A percentile compares a stretch with the other conserved stretches of the same genome.
Evolutionary conservation across 2,113 vertebrate genomes (phyloP).

Genomic region (Pycnonotus jocosus): DNA sequence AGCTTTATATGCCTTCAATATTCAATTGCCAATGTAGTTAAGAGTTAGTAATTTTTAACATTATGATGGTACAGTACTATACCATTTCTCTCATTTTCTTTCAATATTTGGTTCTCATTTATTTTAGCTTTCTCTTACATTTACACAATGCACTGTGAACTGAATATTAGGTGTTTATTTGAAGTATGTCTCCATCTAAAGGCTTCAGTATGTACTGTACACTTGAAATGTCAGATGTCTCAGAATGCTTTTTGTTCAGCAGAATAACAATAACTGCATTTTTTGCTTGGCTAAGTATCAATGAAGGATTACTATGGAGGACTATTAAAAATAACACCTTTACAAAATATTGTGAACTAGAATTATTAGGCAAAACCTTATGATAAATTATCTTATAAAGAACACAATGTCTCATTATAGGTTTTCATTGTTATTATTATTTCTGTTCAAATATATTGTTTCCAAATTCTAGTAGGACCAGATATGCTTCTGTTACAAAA

Average conservation of each 20-base stretch:
- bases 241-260: background rate
- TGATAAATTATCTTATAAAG: background rate
- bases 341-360: background rate
- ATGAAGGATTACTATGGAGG: background rate
- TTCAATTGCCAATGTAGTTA: conserved; percentile 29
- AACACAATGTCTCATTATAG: background rate
- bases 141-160: conserved; percentile 44
- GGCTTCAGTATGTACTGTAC: conserved; percentile 64
- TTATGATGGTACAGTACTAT: background rate
- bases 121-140: conserved; percentile 8
- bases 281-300: background rate
- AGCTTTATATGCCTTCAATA: conserved; percentile 35
- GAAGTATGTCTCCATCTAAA: conserved; percentile 96
- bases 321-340: background rate
- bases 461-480: background rate
- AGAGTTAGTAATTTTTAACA: conserved; percentile 45
- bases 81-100: conserved; percentile 14
- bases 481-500: background rate
- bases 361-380: background rate
- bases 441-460: background rate
- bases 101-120: conserved; percentile 22
- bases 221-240: background rate
- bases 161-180: conserved; percentile 68
- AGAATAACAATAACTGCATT: background rate
- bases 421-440: background rate